Conservation (phyloP, 1,140 invertebrate genomes). For the Lasaia peninsularis region DNA sequence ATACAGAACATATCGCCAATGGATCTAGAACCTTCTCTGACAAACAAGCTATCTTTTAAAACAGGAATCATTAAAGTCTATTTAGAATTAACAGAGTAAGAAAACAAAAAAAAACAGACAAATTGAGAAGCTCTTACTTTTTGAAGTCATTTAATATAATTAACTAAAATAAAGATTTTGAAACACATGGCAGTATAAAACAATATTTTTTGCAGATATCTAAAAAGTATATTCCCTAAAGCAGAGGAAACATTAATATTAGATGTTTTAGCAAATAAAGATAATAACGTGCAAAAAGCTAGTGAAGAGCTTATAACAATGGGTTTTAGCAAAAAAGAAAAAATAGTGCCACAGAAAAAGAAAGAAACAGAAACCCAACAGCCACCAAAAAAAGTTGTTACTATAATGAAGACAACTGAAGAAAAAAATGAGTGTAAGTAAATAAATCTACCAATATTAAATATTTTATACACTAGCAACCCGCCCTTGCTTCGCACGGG, state of each 20-base stretch:
- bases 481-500: too few species aligned
- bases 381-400: conserved; percentile 65
- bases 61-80: too few species aligned
- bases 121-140: too few species aligned
- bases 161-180: neutral
- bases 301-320: conserved; percentile 87
- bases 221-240: conserved; percentile 94
- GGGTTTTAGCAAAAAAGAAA: conserved; percentile 89
- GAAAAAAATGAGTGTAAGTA: conserved; percentile 86
- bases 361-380: conserved; percentile 75
- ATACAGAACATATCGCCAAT: too few species aligned
- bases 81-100: too few species aligned
- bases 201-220: conserved; percentile 81
- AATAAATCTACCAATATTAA: neutral
- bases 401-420: conserved; percentile 82
- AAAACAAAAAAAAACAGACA: too few species aligned
- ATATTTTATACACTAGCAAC: too few species aligned
- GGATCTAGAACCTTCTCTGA: too few species aligned
- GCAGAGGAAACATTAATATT: conserved; percentile 92
- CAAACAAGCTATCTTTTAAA: too few species aligned
- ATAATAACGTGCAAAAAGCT: conserved; percentile 92
- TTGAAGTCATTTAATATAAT: too few species aligned
- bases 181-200: neutral
- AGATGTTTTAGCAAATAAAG: conserved; percentile 88
- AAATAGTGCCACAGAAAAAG: conserved; percentile 71